Percentiles rank a stretch among this genome's conserved stretches.
These are phyloP conservation scores for Panagrolaimus sp. DNA, from an alignment of 1,140 invertebrate species.

Conservation along the genomic window DNA sequence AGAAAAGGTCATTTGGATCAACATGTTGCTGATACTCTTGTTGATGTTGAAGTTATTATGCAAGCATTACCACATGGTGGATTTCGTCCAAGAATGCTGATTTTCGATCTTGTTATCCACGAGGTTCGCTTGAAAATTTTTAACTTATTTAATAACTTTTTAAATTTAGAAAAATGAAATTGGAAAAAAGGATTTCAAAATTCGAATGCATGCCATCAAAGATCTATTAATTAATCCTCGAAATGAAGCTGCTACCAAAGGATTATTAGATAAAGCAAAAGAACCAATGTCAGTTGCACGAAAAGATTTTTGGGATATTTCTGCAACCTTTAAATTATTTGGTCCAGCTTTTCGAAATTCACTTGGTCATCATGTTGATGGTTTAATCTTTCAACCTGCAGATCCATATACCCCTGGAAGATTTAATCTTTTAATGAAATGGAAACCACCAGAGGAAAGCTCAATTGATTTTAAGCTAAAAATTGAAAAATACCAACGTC, in stretches of 20 bases:
- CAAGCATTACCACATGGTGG: slow-evolving; percentile 70
- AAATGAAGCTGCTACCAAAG: slow-evolving; percentile 70
- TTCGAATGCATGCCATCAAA: slow-evolving; percentile 63
- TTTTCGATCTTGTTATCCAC: slow-evolving; percentile 87
- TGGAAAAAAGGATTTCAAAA: slow-evolving; percentile 7
- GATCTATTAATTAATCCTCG: slow-evolving; percentile 70
- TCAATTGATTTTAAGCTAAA: slow-evolving; percentile 90
- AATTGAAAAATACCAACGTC: slow-evolving; percentile 70
- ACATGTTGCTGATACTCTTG: slow-evolving; percentile 75
- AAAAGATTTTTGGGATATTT: slow-evolving; percentile 68
- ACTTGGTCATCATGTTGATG: slow-evolving; percentile 88
- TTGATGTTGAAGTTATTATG: slow-evolving; percentile 94
- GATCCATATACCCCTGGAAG: slow-evolving; percentile 77
- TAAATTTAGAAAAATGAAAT: slow-evolving; percentile 19
- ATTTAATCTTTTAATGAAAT: slow-evolving; percentile 82
- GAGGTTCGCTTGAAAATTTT: slow-evolving; percentile 66
- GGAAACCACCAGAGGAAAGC: slow-evolving; percentile 88
- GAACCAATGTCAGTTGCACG: slow-evolving; percentile 70
- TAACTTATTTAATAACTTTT: too few relatives aligned
- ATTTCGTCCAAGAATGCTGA: slow-evolving; percentile 74
- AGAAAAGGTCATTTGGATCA: slow-evolving; percentile 60
- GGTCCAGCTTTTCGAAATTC: slow-evolving; percentile 78
- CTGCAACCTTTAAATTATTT: slow-evolving; percentile 69
- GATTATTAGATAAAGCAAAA: slow-evolving; percentile 64
- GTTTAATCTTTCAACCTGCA: slow-evolving; percentile 90